These are phyloP conservation scores for Loxodonta africana DNA, from an alignment of 2,113 vertebrate genomes.

Conservation along the genomic window DNA sequence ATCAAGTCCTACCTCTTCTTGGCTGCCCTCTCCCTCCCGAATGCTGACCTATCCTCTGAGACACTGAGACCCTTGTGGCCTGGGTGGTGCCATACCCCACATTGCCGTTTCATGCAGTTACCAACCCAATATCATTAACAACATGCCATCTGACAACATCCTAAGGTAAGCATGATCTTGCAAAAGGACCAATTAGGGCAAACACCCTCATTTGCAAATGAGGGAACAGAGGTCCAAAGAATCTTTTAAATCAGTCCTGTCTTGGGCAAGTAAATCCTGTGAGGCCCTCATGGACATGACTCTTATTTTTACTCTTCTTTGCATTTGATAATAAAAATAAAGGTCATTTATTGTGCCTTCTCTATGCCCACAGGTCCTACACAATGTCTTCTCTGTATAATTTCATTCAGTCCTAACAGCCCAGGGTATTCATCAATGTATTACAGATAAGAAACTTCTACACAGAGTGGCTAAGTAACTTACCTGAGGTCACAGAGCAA, in stretches of 20 bases:
- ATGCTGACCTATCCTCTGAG: background rate
- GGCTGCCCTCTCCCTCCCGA: background rate
- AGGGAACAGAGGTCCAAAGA: background rate
- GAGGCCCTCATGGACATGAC: background rate
- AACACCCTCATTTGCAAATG: background rate
- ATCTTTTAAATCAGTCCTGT: background rate
- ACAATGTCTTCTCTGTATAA: background rate
- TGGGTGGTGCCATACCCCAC: background rate
- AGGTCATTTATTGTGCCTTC: background rate
- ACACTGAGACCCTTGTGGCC: background rate
- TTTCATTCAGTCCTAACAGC: background rate
- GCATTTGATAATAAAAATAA: background rate
- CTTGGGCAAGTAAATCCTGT: background rate
- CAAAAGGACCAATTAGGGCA: background rate
- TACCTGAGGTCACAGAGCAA: background rate
- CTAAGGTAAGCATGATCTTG: background rate
- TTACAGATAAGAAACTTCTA: conserved; percentile 1
- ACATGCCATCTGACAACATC: background rate
- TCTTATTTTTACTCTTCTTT: background rate
- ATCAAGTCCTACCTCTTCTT: background rate
- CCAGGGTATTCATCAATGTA: background rate
- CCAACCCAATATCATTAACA: background rate
- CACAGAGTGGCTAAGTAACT: background rate
- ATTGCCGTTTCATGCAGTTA: accelerated
- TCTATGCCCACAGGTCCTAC: background rate